Base-by-base conservation (phyloP, 2,888 invertebrate genomes). In the Macrosoma leucophasiata region DNA sequence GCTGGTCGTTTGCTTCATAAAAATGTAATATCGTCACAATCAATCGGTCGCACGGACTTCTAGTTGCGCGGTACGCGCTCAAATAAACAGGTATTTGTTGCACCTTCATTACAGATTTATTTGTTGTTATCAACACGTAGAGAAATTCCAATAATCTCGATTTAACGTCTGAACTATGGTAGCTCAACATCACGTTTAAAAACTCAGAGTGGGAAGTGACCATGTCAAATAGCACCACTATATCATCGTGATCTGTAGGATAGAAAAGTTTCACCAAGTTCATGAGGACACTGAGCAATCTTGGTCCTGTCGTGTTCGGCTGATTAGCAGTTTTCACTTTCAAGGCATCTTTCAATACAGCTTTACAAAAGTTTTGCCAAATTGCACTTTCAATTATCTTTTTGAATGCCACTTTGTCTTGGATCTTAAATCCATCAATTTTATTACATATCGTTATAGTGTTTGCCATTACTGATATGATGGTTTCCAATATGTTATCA, bases 201-300 rank as follows among this genome's bases (percentile, higher is more conserved):
- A 93, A 93, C 54, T 91, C 90, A 0, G 94, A 93, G 73, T 94
- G 93, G 0, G 90, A 89, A 3, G 88, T 86, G 6, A 90, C 86
- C 91, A 93, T 91, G 42, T 92, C 91, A 48, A 92, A 90, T 4
- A 92, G 65, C 11, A 86, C 82, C 27, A 70, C 74, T 1, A 87
- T 73, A 22, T 85, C 77, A 3, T 72, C 62, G 18, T 84, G 81
- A 30, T 87, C 74, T 13, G 55, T 53, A 4, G 65, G 52, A 48
- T 89, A 90, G 11, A 90, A 73, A 0, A 88, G 62, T 33, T 87
- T 78, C 2, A 90, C 82, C 9, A 90, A 59, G 29, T 66, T 74
- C 1, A 87, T 81, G 15, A 92, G 57, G 8, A 87, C 67, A 38
- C 78, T 84, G 9, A 93, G 56, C 17, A 90, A 52, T 41, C 84